Percentiles rank a stretch among this genome's conserved stretches.
Evolutionary conservation across 2,888 invertebrate species (phyloP).

Genomic region (Amphipyra berbera): DNA sequence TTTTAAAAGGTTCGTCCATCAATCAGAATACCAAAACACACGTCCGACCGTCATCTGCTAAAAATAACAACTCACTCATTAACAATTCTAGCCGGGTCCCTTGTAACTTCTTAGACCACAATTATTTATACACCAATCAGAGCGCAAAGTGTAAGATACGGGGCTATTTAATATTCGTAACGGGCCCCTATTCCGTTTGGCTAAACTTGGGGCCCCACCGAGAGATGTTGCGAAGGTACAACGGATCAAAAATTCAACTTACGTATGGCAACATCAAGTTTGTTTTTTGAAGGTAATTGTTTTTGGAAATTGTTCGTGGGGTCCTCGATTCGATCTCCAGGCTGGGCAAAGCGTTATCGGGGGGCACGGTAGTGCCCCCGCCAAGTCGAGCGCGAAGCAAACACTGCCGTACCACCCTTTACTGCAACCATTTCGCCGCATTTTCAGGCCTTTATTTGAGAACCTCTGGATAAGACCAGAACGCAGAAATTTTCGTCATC

Average conservation of each 20-base stretch:
- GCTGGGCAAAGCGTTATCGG: too few relatives aligned
- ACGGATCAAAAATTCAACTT: conserved; percentile 32
- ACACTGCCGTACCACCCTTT: too few relatives aligned
- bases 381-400: too few relatives aligned
- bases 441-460: too few relatives aligned
- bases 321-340: too few relatives aligned
- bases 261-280: conserved; percentile 3
- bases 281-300: not conserved
- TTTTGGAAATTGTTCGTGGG: too few relatives aligned
- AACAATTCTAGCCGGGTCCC: conserved; percentile 30
- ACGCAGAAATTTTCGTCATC: too few relatives aligned
- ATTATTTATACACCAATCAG: conserved; percentile 61
- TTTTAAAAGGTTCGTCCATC: conserved; percentile 2
- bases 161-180: conserved; percentile 61
- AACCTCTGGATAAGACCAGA: too few relatives aligned
- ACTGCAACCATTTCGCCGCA: too few relatives aligned
- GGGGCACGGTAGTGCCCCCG: too few relatives aligned
- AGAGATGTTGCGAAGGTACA: conserved; percentile 13
- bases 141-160: conserved; percentile 51
- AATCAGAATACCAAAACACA: conserved; percentile 34
- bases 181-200: conserved; percentile 45
- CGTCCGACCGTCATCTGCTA: conserved; percentile 19
- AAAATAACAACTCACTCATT: conserved; percentile 45
- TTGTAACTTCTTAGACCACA: conserved; percentile 28
- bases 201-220: conserved; percentile 24